Percentiles rank a stretch among this genome's conserved stretches.
Conservation (phyloP, 2,797 vertebrate species). For the Typhlichthys subterraneus region DNA sequence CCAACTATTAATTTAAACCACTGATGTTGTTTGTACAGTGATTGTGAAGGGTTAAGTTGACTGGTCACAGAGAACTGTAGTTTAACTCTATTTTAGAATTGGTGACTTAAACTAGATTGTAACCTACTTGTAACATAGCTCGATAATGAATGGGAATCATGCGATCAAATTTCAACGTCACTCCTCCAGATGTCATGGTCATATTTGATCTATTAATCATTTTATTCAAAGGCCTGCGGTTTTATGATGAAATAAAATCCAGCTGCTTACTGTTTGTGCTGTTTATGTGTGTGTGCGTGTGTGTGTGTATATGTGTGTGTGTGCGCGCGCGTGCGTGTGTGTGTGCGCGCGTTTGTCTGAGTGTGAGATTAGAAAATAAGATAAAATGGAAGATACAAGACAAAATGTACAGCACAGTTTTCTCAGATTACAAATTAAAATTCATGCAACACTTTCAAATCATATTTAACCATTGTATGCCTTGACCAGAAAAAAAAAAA, state of each 20-base stretch:
- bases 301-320: not conserved
- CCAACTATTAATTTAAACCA: too few species aligned
- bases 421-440: too few species aligned
- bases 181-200: conserved; percentile 52
- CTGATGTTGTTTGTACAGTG: too few species aligned
- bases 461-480: too few species aligned
- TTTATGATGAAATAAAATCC: conserved; percentile 60
- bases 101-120: conserved; percentile 6
- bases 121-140: conserved; percentile 23
- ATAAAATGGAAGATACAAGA: too few species aligned
- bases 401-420: too few species aligned
- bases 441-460: too few species aligned
- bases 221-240: conserved; percentile 57
- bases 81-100: not conserved
- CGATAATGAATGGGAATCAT: conserved; percentile 45
- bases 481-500: too few species aligned
- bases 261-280: conserved; percentile 30
- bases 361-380: not conserved
- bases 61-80: not conserved
- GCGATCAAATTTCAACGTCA: conserved; percentile 55
- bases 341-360: not conserved
- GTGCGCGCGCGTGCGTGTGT: not conserved
- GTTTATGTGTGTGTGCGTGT: conserved; percentile 1
- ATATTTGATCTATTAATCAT: conserved; percentile 65
- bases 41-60: conserved; percentile 1